A percentile compares a stretch with the other conserved stretches of the same genome.
These are phyloP conservation scores for Pempheris klunzingeri DNA, from an alignment of 2,797 vertebrate genomes.

Conservation along the genomic window DNA sequence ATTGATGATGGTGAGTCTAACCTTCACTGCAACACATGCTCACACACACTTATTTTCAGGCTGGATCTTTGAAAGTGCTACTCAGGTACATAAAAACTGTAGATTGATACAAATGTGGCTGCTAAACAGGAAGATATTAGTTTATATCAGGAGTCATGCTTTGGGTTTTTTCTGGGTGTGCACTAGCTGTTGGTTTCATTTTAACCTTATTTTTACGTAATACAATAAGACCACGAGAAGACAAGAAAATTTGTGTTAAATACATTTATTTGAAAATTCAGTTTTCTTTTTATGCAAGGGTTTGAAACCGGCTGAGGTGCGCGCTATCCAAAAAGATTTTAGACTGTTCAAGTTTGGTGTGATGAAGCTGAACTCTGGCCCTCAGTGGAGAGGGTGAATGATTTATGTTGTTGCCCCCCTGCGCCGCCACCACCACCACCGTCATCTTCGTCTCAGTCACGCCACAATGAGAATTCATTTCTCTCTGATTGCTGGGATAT, in stretches of 20 bases:
- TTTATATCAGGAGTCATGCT: neutral
- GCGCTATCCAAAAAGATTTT: slow-evolving; percentile 1
- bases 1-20: slow-evolving; percentile 73
- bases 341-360: slow-evolving; percentile 47
- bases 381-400: slow-evolving; percentile 57
- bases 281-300: neutral
- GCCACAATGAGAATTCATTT: slow-evolving; percentile 94
- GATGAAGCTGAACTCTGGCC: slow-evolving; percentile 61
- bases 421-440: slow-evolving; percentile 33
- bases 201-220: neutral
- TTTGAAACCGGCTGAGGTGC: neutral
- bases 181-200: neutral
- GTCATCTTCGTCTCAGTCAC: slow-evolving; percentile 86
- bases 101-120: no score
- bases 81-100: no score
- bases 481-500: slow-evolving; percentile 94
- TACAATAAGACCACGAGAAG: neutral
- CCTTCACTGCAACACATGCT: neutral
- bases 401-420: slow-evolving; percentile 59
- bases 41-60: neutral
- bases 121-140: no score
- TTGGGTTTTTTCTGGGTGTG: neutral
- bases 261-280: neutral
- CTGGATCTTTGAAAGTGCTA: neutral
- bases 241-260: neutral